Conservation (phyloP, 2,888 invertebrate genomes). For the Stenoptilia bipunctidactyla region DNA sequence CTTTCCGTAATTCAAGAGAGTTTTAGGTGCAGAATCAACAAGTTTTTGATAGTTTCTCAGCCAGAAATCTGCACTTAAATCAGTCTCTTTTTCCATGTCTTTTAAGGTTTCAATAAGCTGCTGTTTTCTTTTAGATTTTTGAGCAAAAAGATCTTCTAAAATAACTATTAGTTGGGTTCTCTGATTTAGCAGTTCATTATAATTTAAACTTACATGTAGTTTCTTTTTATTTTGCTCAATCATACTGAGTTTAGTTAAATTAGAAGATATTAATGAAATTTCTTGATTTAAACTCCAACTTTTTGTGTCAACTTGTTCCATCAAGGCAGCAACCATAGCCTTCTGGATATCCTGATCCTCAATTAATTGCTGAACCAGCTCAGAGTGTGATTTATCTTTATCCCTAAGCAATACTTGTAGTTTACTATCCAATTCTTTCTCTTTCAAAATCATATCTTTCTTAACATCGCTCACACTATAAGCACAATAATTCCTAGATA, state of each 20-base stretch:
- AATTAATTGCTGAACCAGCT: constrained; percentile 72
- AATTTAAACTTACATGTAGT: constrained; percentile 75
- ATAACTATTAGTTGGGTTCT: constrained; percentile 76
- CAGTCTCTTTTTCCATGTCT: constrained; percentile 76
- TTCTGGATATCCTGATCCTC: constrained; percentile 80
- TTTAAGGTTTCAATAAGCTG: constrained; percentile 77
- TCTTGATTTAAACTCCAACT: constrained; percentile 84
- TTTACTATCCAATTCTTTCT: constrained; percentile 73
- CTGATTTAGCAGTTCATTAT: constrained; percentile 79
- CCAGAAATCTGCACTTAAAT: constrained; percentile 76
- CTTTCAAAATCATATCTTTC: constrained; percentile 68
- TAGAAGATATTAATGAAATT: constrained; percentile 78
- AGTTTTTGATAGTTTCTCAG: constrained; percentile 86
- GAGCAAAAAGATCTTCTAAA: constrained; percentile 76
- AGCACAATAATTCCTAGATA: constrained; percentile 74
- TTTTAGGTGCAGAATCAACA: constrained; percentile 80
- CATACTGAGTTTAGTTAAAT: constrained; percentile 78
- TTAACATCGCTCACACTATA: constrained; percentile 75
- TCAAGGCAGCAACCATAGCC: constrained; percentile 77
- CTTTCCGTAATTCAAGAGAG: constrained; percentile 72
- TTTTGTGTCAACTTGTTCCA: constrained; percentile 80
- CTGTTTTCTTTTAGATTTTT: constrained; percentile 75
- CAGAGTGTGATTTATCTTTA: constrained; percentile 73
- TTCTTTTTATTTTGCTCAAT: constrained; percentile 81
- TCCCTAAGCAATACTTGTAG: constrained; percentile 71